Evolutionary conservation across 2,888 invertebrate genomes (phyloP).

Genomic region (Pterobdella sp.): DNA sequence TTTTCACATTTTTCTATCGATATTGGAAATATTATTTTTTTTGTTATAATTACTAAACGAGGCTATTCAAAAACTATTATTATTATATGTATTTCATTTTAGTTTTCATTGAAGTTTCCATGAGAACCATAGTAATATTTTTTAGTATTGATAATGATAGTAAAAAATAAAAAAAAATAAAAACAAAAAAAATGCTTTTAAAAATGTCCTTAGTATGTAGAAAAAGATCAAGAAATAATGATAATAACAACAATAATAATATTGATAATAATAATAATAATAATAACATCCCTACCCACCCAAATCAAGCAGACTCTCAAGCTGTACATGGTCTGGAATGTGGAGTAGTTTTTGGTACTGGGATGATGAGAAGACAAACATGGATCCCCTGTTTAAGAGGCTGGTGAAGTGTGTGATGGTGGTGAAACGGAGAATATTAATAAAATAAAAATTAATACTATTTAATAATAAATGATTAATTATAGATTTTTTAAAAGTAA

Average conservation of each 20-base stretch:
- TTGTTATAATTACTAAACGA: too few relatives aligned
- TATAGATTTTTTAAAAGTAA: neutral
- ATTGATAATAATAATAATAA: neutral
- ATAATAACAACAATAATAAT: neutral
- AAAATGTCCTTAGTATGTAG: neutral
- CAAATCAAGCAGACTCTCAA: slow-evolving; percentile 63
- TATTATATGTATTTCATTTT: too few relatives aligned
- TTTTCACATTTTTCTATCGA: too few relatives aligned
- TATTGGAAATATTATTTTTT: too few relatives aligned
- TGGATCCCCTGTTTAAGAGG: slow-evolving; percentile 79
- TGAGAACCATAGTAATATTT: neutral
- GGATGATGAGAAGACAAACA: slow-evolving; percentile 83
- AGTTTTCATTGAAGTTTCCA: too few relatives aligned
- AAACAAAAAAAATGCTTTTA: neutral
- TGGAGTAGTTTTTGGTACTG: slow-evolving; percentile 64
- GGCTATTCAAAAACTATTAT: too few relatives aligned
- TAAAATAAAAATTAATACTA: neutral
- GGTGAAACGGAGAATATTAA: too few relatives aligned
- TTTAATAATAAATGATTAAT: neutral
- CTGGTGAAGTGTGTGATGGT: slow-evolving; percentile 56
- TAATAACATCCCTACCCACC: slow-evolving; percentile 39
- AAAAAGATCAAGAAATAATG: neutral
- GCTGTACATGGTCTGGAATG: slow-evolving; percentile 42
- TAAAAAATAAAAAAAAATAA: neutral
- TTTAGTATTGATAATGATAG: neutral